Evolutionary conservation across 2,888 invertebrate genomes (phyloP).

Genomic region (Schizotus pectinicornis): DNA sequence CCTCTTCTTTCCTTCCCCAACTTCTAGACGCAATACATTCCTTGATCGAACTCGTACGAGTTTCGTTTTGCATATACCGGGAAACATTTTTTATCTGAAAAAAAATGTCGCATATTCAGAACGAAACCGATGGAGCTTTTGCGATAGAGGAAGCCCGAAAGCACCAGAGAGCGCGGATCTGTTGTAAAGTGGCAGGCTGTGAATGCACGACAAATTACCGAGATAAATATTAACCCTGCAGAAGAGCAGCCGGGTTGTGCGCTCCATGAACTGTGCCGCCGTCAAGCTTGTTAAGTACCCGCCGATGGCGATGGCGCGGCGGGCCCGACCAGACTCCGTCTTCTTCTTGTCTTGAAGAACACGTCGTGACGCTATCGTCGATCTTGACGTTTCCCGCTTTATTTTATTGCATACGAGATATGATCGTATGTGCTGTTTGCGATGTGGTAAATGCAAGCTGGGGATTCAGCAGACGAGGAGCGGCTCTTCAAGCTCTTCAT

Average conservation of each 20-base stretch:
- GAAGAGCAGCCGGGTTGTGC: constrained; percentile 21
- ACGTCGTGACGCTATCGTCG: constrained; percentile 15
- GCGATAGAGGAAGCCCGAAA: constrained; percentile 6
- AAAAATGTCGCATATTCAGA: constrained; percentile 20
- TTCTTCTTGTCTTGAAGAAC: constrained; percentile 20
- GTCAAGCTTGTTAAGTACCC: constrained; percentile 16
- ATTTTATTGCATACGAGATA: constrained; percentile 5
- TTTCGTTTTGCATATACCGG: background rate
- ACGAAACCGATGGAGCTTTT: constrained; percentile 20
- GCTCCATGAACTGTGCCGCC: constrained; percentile 18
- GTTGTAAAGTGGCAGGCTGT: constrained; percentile 30
- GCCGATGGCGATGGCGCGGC: constrained; percentile 24
- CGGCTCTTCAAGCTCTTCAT: too few relatives aligned
- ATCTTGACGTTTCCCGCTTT: constrained; percentile 18
- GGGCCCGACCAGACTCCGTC: constrained; percentile 5
- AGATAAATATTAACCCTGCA: constrained; percentile 33
- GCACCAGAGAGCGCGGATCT: constrained; percentile 19
- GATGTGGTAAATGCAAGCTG: constrained; percentile 5
- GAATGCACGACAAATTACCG: constrained; percentile 33
- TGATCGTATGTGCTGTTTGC: constrained; percentile 10
- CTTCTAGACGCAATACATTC: too few relatives aligned
- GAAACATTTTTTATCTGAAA: constrained; percentile 21
- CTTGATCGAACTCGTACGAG: too few relatives aligned
- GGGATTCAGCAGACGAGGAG: too few relatives aligned
- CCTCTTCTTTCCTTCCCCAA: too few relatives aligned